Conservation (phyloP, 2,113 vertebrate genomes). For the Telmatochromis sp. region DNA sequence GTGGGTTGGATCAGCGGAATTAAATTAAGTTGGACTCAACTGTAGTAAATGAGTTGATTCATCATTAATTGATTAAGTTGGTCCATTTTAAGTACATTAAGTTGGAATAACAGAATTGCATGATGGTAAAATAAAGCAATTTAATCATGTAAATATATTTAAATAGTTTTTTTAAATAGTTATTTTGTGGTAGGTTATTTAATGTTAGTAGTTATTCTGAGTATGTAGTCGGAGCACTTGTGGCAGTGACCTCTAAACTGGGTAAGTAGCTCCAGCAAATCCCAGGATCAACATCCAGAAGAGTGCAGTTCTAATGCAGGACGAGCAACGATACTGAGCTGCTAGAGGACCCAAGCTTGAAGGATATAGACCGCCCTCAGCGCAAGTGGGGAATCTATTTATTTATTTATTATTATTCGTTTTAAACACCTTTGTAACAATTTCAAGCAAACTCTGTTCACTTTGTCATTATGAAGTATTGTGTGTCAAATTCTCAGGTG, state of each 20-base stretch:
- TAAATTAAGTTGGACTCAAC: neutral
- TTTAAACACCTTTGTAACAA: neutral
- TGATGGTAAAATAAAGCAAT: neutral
- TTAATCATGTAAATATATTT: neutral
- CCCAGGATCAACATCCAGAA: neutral
- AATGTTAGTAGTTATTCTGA: neutral
- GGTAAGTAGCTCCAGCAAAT: neutral
- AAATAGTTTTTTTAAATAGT: neutral
- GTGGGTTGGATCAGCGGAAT: neutral
- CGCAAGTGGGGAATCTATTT: neutral
- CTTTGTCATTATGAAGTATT: neutral
- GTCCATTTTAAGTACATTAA: neutral
- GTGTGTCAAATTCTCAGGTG: neutral
- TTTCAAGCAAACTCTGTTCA: neutral
- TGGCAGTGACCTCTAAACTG: neutral
- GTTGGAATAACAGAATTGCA: neutral
- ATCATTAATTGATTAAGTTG: neutral
- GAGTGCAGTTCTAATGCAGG: neutral
- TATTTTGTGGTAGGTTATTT: neutral
- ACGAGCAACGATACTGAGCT: neutral
- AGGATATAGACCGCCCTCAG: neutral
- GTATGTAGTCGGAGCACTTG: neutral
- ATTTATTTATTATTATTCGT: neutral
- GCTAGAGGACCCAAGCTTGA: neutral
- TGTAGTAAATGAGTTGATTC: neutral